Base-by-base conservation (phyloP, 2,888 invertebrate genomes). In the Leptopilina myrica region DNA sequence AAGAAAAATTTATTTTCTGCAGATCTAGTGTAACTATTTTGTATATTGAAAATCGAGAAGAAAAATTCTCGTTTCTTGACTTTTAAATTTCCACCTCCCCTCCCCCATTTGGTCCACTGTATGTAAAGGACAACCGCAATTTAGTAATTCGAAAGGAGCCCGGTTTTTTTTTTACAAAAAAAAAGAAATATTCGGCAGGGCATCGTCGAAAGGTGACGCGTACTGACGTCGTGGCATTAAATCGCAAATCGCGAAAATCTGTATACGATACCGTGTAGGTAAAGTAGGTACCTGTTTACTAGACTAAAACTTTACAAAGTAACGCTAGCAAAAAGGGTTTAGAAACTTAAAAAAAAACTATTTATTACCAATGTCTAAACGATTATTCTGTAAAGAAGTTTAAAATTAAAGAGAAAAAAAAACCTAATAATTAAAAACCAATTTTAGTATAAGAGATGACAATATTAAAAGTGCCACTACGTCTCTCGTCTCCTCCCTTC, bases 241-340 rank as follows among this genome's bases (percentile, higher is more conserved):
- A 91, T 91, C 89, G 90, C 89, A 88, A 86, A 82, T 81, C 85
- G 88, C 89, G 88, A 88, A 33, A 89, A 86, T 87, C 88, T 89
- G 91, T 91, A 91, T 91, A 91, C 91, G 91, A 91, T 91, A 91
- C 90, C 91, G 90, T 86, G 91, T 91, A 91, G 90, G 91, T 91
- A 91, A 90, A 90, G 90, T 91, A 91, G 91, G 90, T 90, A 91
- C 91, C 91, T 91, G 90, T 90, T 88, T 88, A 85, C 84, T 90
- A 89, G 87, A 86, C 80, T 88, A 88, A 88, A 87, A 86, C 78
- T 87, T 84, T 86, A 86, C 85, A 88, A 87, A 87, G 84, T 88
- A 88, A 88, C 84, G 84, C 84, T 87, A 87, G 88, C 88, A 86
- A 49, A 49, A 49, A 87, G 87, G 86, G 84, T 86, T 87, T 87